Percentiles rank a stretch among this genome's conserved stretches.
These are phyloP conservation scores for Lanistes nyassanus DNA, from an alignment of 1,140 invertebrate species.

Conservation along the genomic window DNA sequence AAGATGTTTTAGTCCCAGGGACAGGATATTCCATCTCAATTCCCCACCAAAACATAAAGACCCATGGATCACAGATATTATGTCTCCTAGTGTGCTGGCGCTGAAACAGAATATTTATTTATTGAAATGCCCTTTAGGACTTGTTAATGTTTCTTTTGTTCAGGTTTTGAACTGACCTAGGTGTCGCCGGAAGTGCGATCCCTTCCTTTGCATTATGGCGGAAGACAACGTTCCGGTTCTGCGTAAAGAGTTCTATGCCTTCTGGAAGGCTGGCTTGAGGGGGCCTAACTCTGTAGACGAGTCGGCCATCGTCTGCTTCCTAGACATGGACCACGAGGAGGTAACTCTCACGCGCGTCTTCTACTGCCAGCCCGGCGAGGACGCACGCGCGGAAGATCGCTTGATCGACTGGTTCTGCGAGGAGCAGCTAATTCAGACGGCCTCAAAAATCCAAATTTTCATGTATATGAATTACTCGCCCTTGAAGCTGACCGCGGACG, in stretches of 20 bases:
- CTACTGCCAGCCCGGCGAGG: not conserved
- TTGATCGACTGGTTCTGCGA: constrained; percentile 23
- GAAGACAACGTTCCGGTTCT: constrained; percentile 5
- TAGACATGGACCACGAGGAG: constrained; percentile 18
- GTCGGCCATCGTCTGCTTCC: constrained; percentile 18
- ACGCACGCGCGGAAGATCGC: constrained; percentile 16
- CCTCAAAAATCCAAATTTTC: not conserved
- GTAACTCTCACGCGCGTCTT: constrained; percentile 19
- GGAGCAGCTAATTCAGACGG: constrained; percentile 17
- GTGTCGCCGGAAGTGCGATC: too few species aligned
- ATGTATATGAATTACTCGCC: constrained; percentile 26
- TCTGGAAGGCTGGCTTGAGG: constrained; percentile 13
- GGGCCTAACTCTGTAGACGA: not conserved
- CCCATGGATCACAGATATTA: too few species aligned
- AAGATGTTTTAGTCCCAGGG: too few species aligned
- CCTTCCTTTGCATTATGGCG: too few species aligned
- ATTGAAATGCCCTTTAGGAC: too few species aligned
- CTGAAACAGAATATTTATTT: too few species aligned
- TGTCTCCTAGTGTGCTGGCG: too few species aligned
- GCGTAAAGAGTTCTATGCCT: constrained; percentile 18
- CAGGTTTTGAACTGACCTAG: too few species aligned
- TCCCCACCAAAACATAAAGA: too few species aligned
- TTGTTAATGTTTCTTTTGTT: too few species aligned
- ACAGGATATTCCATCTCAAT: too few species aligned
- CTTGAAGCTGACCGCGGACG: constrained; percentile 15